Evolutionary conservation across 2,797 vertebrate species (phyloP).

Genomic region (Sebastes iracundus): DNA sequence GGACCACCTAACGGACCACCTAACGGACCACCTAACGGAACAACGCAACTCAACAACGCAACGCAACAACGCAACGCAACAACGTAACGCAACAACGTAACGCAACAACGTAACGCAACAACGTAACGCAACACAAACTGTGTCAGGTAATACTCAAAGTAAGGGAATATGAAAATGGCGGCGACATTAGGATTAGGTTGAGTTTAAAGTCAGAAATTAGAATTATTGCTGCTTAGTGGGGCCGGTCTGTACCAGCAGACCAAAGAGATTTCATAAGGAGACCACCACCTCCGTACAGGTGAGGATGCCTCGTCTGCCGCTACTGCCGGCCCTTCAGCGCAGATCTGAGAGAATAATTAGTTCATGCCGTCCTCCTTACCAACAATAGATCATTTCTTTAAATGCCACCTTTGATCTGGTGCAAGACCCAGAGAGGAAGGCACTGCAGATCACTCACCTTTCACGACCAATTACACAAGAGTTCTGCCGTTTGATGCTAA

Average conservation of each 20-base stretch:
- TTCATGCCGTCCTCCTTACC: conserved; percentile 6
- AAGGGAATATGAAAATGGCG: background rate
- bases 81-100: too few relatives aligned
- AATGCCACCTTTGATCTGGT: conserved; percentile 40
- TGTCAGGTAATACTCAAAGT: background rate
- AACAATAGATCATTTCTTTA: conserved; percentile 9
- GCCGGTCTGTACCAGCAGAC: background rate
- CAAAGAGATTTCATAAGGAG: background rate
- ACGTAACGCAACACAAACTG: background rate
- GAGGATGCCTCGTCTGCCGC: background rate
- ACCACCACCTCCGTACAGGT: background rate
- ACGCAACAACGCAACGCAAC: too few relatives aligned
- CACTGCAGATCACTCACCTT: background rate
- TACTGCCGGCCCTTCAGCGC: background rate
- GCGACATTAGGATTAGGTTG: background rate
- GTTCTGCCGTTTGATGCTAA: background rate
- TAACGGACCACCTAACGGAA: too few relatives aligned
- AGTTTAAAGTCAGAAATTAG: background rate
- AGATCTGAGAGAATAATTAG: conserved; percentile 52
- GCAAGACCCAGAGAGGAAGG: background rate
- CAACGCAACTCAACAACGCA: rapidly evolving
- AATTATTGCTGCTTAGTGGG: background rate
- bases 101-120: too few relatives aligned
- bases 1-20: too few relatives aligned
- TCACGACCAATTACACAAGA: conserved; percentile 9